phyloP scores from a whole-genome alignment of 1,140 invertebrate species.

The Mactra quadrangularis region DNA sequence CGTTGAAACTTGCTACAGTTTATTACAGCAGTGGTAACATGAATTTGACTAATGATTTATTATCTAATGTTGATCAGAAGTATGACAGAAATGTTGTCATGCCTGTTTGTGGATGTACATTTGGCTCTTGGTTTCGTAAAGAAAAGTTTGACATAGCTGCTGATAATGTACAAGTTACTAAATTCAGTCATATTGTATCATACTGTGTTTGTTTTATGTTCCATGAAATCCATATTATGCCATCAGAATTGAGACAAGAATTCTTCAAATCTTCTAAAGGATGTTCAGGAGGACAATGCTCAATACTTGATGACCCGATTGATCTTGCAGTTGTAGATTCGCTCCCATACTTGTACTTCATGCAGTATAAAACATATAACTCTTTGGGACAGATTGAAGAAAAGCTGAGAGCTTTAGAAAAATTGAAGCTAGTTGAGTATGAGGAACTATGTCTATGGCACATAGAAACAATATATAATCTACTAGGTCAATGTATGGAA shows the following conservation, averaged over 20 bases:
- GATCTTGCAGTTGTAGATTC: not conserved
- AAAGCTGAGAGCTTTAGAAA: not conserved
- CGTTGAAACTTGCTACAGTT: not conserved
- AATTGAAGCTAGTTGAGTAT: not conserved
- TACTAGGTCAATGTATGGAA: too few relatives aligned
- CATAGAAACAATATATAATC: slow-evolving; percentile 2
- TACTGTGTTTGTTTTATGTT: not conserved
- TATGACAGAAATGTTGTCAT: not conserved
- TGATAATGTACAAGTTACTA: not conserved
- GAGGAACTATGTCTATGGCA: not conserved
- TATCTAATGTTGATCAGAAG: not conserved
- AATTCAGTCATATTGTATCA: not conserved
- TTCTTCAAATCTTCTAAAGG: too few relatives aligned
- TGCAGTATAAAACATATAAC: slow-evolving; percentile 7
- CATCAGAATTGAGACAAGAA: not conserved
- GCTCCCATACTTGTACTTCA: not conserved
- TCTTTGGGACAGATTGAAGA: not conserved
- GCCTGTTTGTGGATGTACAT: not conserved
- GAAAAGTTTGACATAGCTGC: not conserved
- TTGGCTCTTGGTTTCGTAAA: not conserved
- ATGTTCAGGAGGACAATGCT: not conserved
- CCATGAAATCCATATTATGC: not conserved
- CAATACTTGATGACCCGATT: not conserved
- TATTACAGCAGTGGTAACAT: not conserved
- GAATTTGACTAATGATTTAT: not conserved